Evolutionary conservation across 2,797 vertebrate species (phyloP).

Genomic region (Pachyuromys duprasi): DNA sequence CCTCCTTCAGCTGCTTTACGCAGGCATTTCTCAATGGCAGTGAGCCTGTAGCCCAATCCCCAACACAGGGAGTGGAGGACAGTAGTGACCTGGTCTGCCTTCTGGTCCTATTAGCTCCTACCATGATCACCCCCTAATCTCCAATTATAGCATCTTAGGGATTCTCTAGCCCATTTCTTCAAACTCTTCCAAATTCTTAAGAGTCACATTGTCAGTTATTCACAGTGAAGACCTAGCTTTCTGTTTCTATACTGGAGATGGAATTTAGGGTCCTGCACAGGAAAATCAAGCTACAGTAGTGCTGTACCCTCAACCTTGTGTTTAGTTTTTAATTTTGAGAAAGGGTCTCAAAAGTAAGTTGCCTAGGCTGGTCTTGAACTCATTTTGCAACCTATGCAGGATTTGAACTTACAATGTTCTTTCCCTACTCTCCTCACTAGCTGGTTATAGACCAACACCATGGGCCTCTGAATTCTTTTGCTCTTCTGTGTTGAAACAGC

Average conservation of each 20-base stretch:
- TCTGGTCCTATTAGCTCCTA: background rate
- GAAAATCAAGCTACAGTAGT: background rate
- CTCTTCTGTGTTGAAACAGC: background rate
- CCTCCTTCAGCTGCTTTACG: background rate
- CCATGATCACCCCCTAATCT: background rate
- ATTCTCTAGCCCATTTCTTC: background rate
- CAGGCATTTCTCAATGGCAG: background rate
- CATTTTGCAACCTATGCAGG: background rate
- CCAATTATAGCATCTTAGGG: background rate
- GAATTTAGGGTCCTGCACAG: background rate
- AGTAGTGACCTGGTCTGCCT: background rate
- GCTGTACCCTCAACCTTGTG: background rate
- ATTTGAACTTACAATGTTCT: background rate
- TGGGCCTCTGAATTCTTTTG: background rate
- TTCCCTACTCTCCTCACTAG: background rate
- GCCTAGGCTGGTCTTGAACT: background rate
- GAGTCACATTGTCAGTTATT: background rate
- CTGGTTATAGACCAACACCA: background rate
- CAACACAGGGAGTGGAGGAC: background rate
- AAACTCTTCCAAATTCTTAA: background rate
- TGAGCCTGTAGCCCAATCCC: background rate
- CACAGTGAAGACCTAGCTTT: background rate
- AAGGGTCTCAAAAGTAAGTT: background rate
- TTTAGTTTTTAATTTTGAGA: background rate
- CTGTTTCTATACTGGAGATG: background rate